Evolutionary conservation across 1,140 invertebrate species (phyloP), one percentile per base, ranked within the genome.

Genomic region (Tetramorium simillimum): DNA sequence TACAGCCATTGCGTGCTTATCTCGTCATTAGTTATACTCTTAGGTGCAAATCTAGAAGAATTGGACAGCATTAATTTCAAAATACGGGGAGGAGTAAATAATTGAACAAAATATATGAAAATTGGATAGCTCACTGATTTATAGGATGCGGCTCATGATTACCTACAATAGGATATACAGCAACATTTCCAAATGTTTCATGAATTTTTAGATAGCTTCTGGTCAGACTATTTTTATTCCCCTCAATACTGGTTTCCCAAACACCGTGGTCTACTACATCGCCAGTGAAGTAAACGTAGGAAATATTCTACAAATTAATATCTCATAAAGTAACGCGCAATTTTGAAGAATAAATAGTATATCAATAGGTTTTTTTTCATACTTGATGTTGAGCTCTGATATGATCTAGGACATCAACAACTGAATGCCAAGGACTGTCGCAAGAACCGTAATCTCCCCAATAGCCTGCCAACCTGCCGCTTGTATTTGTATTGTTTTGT

Each of bases 71-170:
- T 76, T 75, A 76, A 24, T 85, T 24, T n/a, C 14, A 33, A 77
- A 60, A 78, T 78, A 9, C 14, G 4, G 1, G 0, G 37, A 18
- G 21, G 6, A 33, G 0, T 75, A 43, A 3, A 53, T 46, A 60
- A 46, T n/a, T 14, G 21, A 33, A 28, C 18, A 56, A 21, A 4
- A 37, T 51, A 58, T 46, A 60, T 76, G 49, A 58, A 86, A n/a
- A 5, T 69, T 58, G 2, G 24, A 46, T 73, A 76, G 95, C 96
- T 96, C 95, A 98, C 97, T 97, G 96, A 95, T 99, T 98, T 6
- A 98, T 95, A 4, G 98, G 98, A 94, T 98, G 96, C 58, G 98
- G 96, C 95, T 99, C 98, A 91, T 99, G 98, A 93, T 99, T 99
- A 62, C 98, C 98, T 60, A 99, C 94, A 67, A 97, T 96, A 3